Percentiles rank a stretch among this genome's conserved stretches.
Conservation (phyloP, 2,113 vertebrate species). For the Oryzias javanicus region DNA sequence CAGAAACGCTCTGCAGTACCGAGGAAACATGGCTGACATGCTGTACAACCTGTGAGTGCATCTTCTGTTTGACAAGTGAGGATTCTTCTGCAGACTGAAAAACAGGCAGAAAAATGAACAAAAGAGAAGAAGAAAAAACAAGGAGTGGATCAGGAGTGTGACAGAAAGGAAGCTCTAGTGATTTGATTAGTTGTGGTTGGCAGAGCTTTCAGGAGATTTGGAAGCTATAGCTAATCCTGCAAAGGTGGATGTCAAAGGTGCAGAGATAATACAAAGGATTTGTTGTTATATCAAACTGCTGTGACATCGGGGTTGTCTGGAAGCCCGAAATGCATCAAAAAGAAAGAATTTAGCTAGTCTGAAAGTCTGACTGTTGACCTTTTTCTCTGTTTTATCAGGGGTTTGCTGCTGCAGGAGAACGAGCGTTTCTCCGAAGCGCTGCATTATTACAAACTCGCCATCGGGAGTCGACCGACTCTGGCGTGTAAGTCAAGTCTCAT, state of each 20-base stretch:
- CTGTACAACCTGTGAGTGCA: slow-evolving; percentile 98
- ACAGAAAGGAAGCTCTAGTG: slow-evolving; percentile 24
- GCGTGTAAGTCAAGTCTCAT: slow-evolving; percentile 86
- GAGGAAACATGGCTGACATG: slow-evolving; percentile 99
- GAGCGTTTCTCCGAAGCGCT: slow-evolving; percentile 90
- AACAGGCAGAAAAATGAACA: neutral
- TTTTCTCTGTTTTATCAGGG: slow-evolving; percentile 72
- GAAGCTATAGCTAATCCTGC: slow-evolving; percentile 48
- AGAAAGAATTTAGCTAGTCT: neutral
- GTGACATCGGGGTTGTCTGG: slow-evolving; percentile 33
- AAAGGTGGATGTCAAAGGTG: slow-evolving; percentile 39
- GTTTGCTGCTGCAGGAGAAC: slow-evolving; percentile 94
- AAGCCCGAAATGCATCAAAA: slow-evolving; percentile 33
- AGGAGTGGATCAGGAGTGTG: slow-evolving; percentile 11
- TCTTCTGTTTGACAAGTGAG: slow-evolving; percentile 7
- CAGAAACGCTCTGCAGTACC: slow-evolving; percentile 95
- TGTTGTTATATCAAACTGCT: slow-evolving; percentile 8
- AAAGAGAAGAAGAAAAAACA: slow-evolving; percentile 1
- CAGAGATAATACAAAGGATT: slow-evolving; percentile 33
- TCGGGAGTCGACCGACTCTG: slow-evolving; percentile 93
- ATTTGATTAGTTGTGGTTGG: slow-evolving; percentile 60
- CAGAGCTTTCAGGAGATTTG: slow-evolving; percentile 23
- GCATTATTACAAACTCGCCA: slow-evolving; percentile 94
- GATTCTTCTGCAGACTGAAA: slow-evolving; percentile 15
- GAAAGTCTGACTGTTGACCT: neutral